Conservation (phyloP, 2,888 invertebrate genomes). For the Lepidochrysops patricia region DNA sequence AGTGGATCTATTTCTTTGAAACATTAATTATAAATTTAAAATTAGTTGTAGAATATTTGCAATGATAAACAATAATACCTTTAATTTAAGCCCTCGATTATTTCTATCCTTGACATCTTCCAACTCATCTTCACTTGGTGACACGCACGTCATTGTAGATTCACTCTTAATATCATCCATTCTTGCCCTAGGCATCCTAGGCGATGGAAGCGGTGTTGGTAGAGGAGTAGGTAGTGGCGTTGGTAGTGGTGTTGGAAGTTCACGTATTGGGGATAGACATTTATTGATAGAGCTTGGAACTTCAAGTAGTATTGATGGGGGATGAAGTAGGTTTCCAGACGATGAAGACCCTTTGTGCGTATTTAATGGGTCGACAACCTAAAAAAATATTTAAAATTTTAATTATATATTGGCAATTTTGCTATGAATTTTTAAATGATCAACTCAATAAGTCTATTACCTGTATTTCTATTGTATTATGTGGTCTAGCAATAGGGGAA, state of each 20-base stretch:
- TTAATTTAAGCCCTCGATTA: slow-evolving; percentile 48
- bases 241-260: slow-evolving; percentile 83
- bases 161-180: slow-evolving; percentile 49
- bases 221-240: slow-evolving; percentile 77
- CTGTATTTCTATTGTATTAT: slow-evolving; percentile 67
- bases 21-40: too few species aligned
- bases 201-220: slow-evolving; percentile 77
- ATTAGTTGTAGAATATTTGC: too few species aligned
- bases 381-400: too few species aligned
- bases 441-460: slow-evolving; percentile 28
- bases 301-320: slow-evolving; percentile 84
- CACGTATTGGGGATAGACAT: slow-evolving; percentile 86
- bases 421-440: too few species aligned
- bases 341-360: slow-evolving; percentile 74
- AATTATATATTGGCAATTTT: too few species aligned
- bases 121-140: slow-evolving; percentile 62
- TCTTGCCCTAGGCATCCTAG: slow-evolving; percentile 55
- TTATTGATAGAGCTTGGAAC: slow-evolving; percentile 83
- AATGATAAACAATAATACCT: too few species aligned
- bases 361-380: slow-evolving; percentile 80
- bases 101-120: slow-evolving; percentile 59
- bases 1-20: too few species aligned
- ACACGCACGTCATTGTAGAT: slow-evolving; percentile 40
- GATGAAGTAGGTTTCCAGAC: slow-evolving; percentile 78
- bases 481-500: slow-evolving; percentile 71